These are phyloP conservation scores for Piaya cayana DNA, from an alignment of 2,113 vertebrate genomes.

Conservation along the genomic window DNA sequence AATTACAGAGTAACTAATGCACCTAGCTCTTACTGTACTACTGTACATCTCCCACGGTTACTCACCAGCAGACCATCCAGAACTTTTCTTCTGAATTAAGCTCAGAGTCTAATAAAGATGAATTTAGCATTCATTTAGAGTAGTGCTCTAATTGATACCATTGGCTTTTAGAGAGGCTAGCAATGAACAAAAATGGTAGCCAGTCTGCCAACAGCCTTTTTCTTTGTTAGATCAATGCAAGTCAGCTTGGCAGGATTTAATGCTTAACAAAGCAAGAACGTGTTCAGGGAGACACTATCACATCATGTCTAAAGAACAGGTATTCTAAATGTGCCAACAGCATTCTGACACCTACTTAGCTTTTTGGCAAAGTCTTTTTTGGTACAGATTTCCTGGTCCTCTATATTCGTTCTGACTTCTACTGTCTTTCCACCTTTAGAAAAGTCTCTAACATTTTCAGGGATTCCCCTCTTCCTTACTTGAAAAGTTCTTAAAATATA, in stretches of 20 bases:
- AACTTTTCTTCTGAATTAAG: background rate
- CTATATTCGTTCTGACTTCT: background rate
- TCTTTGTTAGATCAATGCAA: background rate
- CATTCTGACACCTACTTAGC: background rate
- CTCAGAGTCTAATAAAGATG: background rate
- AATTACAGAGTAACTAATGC: background rate
- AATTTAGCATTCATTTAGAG: background rate
- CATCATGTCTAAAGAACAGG: background rate
- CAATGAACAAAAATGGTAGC: background rate
- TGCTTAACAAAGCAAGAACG: background rate
- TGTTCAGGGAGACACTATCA: background rate
- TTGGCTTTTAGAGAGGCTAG: background rate
- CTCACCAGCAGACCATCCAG: background rate
- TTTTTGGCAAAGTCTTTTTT: background rate
- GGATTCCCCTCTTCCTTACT: background rate
- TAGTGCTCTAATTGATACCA: background rate
- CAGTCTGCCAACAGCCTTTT: background rate
- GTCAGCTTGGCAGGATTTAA: background rate
- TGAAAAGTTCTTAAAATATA: background rate
- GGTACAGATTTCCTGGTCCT: background rate
- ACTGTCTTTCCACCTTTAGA: background rate
- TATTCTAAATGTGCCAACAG: background rate
- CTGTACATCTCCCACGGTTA: background rate
- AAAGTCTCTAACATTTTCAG: background rate
- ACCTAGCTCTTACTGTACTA: background rate